Evolutionary conservation across 2,888 invertebrate genomes (phyloP).

Genomic region (Ceratothoa steindachneri): DNA sequence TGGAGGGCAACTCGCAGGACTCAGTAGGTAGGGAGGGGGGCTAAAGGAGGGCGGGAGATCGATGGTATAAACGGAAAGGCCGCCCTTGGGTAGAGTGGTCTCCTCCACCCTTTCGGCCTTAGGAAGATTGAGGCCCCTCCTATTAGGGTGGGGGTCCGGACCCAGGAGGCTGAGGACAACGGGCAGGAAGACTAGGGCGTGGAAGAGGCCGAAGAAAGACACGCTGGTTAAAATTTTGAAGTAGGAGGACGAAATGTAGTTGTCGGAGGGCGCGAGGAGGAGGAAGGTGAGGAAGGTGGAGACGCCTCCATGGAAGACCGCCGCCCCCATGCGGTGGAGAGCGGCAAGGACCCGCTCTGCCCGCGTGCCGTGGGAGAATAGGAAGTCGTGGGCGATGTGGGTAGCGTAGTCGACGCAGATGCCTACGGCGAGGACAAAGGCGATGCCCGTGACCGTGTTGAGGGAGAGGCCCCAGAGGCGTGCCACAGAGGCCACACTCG

Average conservation of each 20-base stretch:
- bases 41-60: background rate
- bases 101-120: background rate
- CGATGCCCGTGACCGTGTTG: conserved; percentile 75
- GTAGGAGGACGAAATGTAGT: conserved; percentile 53
- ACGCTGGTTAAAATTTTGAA: conserved; percentile 57
- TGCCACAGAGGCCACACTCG: conserved; percentile 50
- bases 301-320: conserved; percentile 52
- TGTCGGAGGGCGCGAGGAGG: conserved; percentile 51
- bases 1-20: background rate
- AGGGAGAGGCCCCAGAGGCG: conserved; percentile 74
- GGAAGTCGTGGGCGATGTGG: conserved; percentile 62
- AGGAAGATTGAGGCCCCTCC: background rate
- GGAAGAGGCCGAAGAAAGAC: conserved; percentile 53
- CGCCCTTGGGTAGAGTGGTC: background rate
- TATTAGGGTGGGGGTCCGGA: conserved; percentile 45
- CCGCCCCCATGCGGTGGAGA: conserved; percentile 65
- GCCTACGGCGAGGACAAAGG: conserved; percentile 73
- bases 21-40: background rate
- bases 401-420: conserved; percentile 75
- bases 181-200: conserved; percentile 53
- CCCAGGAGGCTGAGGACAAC: conserved; percentile 53
- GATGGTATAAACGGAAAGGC: background rate
- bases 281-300: conserved; percentile 53
- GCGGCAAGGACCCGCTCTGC: conserved; percentile 61
- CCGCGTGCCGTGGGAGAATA: conserved; percentile 60